These are phyloP conservation scores for Malaclemys terrapin DNA, from an alignment of 2,113 vertebrate species.

Conservation along the genomic window DNA sequence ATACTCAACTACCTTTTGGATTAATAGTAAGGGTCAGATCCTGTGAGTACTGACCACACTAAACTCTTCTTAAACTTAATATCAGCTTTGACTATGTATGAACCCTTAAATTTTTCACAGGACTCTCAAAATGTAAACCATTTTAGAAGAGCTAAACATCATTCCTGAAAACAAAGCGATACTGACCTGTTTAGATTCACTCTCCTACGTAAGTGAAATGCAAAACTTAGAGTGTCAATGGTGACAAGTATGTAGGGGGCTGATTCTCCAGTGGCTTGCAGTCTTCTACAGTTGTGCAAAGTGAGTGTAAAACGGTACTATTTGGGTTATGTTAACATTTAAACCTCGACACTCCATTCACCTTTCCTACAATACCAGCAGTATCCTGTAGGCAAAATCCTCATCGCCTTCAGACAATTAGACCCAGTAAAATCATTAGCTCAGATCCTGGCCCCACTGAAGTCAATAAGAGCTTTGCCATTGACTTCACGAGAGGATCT, in stretches of 20 bases:
- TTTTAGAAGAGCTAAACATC: fast-evolving
- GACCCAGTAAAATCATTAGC: background rate
- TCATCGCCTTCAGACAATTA: background rate
- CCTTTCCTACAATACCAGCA: background rate
- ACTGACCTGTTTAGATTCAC: background rate
- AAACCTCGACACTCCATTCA: background rate
- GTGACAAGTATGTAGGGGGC: background rate
- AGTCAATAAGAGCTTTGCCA: background rate
- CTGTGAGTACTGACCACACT: background rate
- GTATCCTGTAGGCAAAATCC: background rate
- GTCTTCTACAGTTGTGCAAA: background rate
- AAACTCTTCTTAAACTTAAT: background rate
- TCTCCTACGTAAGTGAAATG: background rate
- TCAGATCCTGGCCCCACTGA: background rate
- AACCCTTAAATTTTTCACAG: background rate
- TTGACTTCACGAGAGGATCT: background rate
- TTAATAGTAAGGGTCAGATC: too few species aligned
- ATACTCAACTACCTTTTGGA: background rate
- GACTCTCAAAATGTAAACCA: background rate
- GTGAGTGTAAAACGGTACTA: background rate
- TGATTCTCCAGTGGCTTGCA: background rate
- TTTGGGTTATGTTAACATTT: background rate
- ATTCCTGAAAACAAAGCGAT: background rate
- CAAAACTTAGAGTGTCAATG: background rate
- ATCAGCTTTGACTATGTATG: background rate